Base-by-base conservation (phyloP, 2,113 vertebrate genomes). In the Pavo muticus region DNA sequence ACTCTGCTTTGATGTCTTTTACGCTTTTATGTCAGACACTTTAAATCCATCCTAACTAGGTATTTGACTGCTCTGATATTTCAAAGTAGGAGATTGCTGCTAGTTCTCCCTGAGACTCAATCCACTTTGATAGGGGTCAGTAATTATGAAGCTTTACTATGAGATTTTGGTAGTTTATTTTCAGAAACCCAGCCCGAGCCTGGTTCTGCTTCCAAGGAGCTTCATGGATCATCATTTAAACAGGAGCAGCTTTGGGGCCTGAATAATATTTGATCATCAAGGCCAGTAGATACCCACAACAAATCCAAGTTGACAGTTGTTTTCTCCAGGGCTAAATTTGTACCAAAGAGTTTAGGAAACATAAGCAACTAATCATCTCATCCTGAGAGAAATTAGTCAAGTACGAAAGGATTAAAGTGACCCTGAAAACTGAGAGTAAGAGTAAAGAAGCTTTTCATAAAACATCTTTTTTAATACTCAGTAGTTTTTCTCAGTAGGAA, bases 341-440 rank as follows among this genome's bases (percentile, higher is more conserved):
- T 74, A 72, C 30, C 78, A 65, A 60, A 84, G n/a, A 3, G 4
- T 91, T 90, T 90, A 56, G 47, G 45, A 59, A 82, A 86, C 32
- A 54, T 75, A 79, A 78, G 73, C 56, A 93, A 90, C 42, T 59
- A 78, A 88, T 78, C 35, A 71, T 47, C 25, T 72, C 44, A 71
- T 40, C 52, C 67, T 88, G 39, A 74, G 73, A 91, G 47, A 92
- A 93, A 87, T 69, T 19, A 85, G 56, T 48, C 79, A 67, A 74
- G 54, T 59, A 70, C 73, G 79, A 83, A 94, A 63, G 37, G 68
- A 86, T 74, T 91, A 93, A 94, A 94, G 14, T 23, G 80, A 79
- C 45, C 4, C 64, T 73, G 82, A 88, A 94, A 90, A 87, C 39
- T 47, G 47, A 83, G 69, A 84, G 65, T 25, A 80, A 68, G 90